Evolutionary conservation across 2,888 invertebrate species (phyloP).

Genomic region (Torymus tubicola): DNA sequence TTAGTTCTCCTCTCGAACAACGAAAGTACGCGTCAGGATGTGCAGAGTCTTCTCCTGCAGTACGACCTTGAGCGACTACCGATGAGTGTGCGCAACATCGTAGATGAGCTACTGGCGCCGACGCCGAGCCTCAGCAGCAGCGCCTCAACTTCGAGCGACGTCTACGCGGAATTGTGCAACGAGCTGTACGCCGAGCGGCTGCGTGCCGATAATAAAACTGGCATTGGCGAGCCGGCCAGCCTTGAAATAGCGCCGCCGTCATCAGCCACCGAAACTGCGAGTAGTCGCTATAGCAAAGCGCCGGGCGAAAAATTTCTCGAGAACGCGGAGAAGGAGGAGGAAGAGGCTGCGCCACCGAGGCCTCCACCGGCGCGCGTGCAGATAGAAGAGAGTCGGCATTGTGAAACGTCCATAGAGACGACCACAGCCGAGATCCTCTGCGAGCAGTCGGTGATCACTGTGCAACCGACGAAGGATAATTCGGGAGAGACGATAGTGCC

Average conservation of each 20-base stretch:
- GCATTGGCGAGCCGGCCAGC: constrained; percentile 26
- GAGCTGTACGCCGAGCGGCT: constrained; percentile 13
- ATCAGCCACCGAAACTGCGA: constrained; percentile 13
- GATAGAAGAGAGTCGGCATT: background rate
- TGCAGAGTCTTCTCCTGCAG: constrained; percentile 56
- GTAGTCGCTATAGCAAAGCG: constrained; percentile 21
- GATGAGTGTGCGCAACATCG: constrained; percentile 57
- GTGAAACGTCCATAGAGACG: constrained; percentile 25
- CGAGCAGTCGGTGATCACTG: constrained; percentile 40
- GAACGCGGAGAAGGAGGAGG: constrained; percentile 61
- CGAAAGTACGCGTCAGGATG: constrained; percentile 60
- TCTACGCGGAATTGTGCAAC: constrained; percentile 34
- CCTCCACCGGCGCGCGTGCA: background rate
- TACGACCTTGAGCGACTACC: constrained; percentile 62
- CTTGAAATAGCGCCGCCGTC: constrained; percentile 49
- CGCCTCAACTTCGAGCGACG: constrained; percentile 53
- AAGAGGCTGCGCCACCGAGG: constrained; percentile 33
- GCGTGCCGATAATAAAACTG: constrained; percentile 38
- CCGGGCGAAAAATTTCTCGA: constrained; percentile 55
- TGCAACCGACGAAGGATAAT: background rate
- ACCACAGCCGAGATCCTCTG: constrained; percentile 22
- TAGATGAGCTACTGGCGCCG: constrained; percentile 61
- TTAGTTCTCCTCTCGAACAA: constrained; percentile 56
- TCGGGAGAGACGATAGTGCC: too few species aligned
- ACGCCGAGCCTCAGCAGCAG: constrained; percentile 34